These are phyloP conservation scores for Astropecten irregularis DNA, from an alignment of 53 echinoderm and acorn worm genomes.

Conservation along the genomic window DNA sequence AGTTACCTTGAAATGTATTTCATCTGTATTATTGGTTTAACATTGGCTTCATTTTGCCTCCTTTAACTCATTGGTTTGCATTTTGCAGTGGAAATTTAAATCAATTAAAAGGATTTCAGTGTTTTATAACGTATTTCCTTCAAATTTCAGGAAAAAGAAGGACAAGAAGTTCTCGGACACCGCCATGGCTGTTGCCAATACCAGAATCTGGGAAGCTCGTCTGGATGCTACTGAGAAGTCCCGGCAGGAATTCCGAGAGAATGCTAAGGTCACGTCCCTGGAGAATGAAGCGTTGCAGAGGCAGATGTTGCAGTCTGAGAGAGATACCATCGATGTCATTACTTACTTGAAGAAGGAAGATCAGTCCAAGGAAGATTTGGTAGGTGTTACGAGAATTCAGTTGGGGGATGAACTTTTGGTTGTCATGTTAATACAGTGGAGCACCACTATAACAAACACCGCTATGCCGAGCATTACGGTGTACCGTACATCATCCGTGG, in stretches of 20 bases:
- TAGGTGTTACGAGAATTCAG: constrained; percentile 58
- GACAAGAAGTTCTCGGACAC: constrained; percentile 93
- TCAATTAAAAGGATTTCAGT: no score
- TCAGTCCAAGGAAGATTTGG: constrained; percentile 95
- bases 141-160: constrained; percentile 73
- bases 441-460: no score
- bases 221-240: constrained; percentile 91
- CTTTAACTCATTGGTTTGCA: no score
- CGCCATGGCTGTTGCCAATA: constrained; percentile 80
- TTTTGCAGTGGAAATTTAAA: no score
- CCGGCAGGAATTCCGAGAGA: constrained; percentile 92
- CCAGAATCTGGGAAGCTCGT: constrained; percentile 90
- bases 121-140: no score
- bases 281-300: constrained; percentile 91
- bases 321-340: constrained; percentile 95
- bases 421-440: no score
- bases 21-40: no score
- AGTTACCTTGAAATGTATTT: no score
- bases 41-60: no score
- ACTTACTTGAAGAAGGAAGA: constrained; percentile 97
- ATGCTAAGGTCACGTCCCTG: constrained; percentile 79
- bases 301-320: constrained; percentile 83
- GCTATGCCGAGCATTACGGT: no score
- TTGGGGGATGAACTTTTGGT: no score
- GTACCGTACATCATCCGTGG: no score